Base-by-base conservation (phyloP, 2,888 invertebrate genomes). In the Pristionchus fissidentatus region DNA sequence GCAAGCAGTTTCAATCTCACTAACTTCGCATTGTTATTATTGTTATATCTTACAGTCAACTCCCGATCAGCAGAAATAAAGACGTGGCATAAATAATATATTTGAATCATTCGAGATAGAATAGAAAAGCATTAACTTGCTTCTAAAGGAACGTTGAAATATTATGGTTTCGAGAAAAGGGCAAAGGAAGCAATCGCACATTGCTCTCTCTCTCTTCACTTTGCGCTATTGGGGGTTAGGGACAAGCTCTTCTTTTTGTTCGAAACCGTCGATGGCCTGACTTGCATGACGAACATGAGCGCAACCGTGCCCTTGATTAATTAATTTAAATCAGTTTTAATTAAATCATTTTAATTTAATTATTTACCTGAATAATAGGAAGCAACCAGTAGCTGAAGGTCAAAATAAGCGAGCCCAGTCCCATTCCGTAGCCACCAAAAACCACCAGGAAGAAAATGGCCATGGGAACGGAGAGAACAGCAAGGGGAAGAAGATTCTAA, bases 401-500 rank as follows among this genome's bases (percentile, higher is more conserved):
- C 70, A 70, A 26, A 0, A 70, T 41, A n/a, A 70, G 70, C n/a
- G 70, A 41, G 26, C 38, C 43, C 41, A 70, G 41, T 7, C 70
- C 70, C 70, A 70, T 70, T 1, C 13, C 13, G 32, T 15, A 32
- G 3, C 60, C 60, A 10, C 60, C 32, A 3, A 60, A 3, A 8
- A 60, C 60, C 15, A 26, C 57, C 22, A 26, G 7, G 32, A 60
- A 32, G 32, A 66, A 66, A 38, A 66, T 38, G 15, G 38, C 66
- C 1, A 66, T 38, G 19, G 66, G 66, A n/a, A 66, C 15, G 0
- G 66, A 66, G 4, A 66, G 35, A 15, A 66, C 66, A 5, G 41
- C 66, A 38, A 66, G 66, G 7, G 66, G 66, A 38, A 66, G 66
- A n/a, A 66, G 66, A 38, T 38, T 66, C 66, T 38, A n/a, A 38